phyloP scores from a whole-genome alignment of 2,888 invertebrate species.

The Siphonodentalium dalli region DNA sequence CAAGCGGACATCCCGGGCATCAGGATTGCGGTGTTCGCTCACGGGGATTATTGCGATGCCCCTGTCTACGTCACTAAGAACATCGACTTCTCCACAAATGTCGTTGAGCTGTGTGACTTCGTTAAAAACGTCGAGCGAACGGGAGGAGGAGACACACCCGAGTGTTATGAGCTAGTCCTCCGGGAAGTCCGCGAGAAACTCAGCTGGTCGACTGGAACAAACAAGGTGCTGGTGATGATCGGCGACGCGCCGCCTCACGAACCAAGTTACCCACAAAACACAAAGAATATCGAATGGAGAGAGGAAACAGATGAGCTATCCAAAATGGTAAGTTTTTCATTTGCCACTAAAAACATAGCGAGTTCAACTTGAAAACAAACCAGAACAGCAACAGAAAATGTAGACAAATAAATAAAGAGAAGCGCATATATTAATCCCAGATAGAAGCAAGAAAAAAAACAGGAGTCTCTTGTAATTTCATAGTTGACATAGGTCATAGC shows the following conservation, averaged over 20 bases:
- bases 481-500: too few species aligned
- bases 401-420: too few species aligned
- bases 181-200: slow-evolving; percentile 34
- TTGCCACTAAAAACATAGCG: too few species aligned
- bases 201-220: slow-evolving; percentile 39
- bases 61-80: slow-evolving; percentile 46
- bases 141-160: slow-evolving; percentile 36
- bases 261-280: slow-evolving; percentile 25
- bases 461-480: too few species aligned
- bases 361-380: too few species aligned
- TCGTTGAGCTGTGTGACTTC: slow-evolving; percentile 39
- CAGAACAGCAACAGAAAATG: too few species aligned
- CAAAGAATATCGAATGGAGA: slow-evolving; percentile 37
- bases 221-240: slow-evolving; percentile 40
- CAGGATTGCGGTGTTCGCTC: slow-evolving; percentile 55
- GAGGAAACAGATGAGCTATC: slow-evolving; percentile 11
- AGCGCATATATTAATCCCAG: too few species aligned
- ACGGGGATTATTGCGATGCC: slow-evolving; percentile 58
- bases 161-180: slow-evolving; percentile 32
- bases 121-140: slow-evolving; percentile 31
- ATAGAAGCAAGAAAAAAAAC: too few species aligned
- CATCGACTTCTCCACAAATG: slow-evolving; percentile 42
- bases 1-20: slow-evolving; percentile 54
- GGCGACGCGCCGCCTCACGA: slow-evolving; percentile 46
- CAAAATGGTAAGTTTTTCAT: slow-evolving; percentile 3